A percentile compares a stretch with the other conserved stretches of the same genome.
phyloP scores from a whole-genome alignment of 2,113 vertebrate species.

The Pseudois nayaur region DNA sequence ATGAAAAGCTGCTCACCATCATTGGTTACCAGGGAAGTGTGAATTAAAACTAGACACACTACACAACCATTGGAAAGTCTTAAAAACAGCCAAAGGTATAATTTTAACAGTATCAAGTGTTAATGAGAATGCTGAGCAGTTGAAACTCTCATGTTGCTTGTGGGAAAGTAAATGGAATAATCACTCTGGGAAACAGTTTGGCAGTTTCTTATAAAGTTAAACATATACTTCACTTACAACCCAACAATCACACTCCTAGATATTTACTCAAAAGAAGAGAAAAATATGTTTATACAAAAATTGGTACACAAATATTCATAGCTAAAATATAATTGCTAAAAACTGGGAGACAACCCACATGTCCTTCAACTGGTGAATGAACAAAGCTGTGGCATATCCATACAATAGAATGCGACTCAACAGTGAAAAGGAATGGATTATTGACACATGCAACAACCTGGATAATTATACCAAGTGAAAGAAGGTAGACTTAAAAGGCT shows the following conservation, averaged over 20 bases:
- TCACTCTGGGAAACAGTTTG: neutral
- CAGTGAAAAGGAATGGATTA: neutral
- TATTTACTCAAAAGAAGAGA: conserved; percentile 3
- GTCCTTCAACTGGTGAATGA: neutral
- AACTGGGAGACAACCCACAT: neutral
- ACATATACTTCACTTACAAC: neutral
- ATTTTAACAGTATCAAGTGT: neutral
- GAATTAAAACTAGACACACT: neutral
- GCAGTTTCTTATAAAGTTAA: neutral
- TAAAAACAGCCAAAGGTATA: neutral
- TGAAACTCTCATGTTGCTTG: neutral
- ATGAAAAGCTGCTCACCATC: neutral
- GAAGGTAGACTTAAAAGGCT: neutral
- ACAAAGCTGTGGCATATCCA: neutral
- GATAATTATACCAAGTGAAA: neutral
- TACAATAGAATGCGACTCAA: neutral
- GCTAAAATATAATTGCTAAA: neutral
- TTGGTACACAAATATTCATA: neutral
- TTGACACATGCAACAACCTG: neutral
- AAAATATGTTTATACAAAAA: neutral
- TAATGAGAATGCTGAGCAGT: neutral
- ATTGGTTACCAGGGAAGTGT: neutral
- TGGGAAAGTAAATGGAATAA: neutral
- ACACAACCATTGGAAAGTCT: neutral
- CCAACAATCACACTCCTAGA: neutral